Base-by-base conservation (phyloP, 2,797 vertebrate species). In the Distichodus sexfasciatus region DNA sequence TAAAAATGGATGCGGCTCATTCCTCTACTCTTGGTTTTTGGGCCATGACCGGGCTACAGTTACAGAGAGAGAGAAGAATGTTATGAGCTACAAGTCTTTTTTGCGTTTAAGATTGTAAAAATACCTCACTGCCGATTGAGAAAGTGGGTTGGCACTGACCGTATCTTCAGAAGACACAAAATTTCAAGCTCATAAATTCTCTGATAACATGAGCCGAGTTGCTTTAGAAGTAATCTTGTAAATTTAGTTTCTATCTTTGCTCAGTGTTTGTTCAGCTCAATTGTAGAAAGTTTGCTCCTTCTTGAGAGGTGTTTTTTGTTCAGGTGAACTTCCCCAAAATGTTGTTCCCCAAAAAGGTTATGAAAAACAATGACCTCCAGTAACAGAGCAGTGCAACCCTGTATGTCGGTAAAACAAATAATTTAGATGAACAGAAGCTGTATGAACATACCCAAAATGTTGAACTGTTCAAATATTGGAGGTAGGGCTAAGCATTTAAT, bases 1-100 rank as follows among this genome's bases (percentile, higher is more conserved):
- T 81, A 87, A 89, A 87, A 75, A 88, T 89, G 61, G 44, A 85
- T 63, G 54, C 7, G 28, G 65, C 81, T 62, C 73, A 75, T 79
- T 79, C 76, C 75, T 64, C 46, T 70, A 78, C 71, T 68, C 57
- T 57, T 23, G 55, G 55, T 66, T 73, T 74, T 59, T 75, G 31
- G 66, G 69, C 54, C 72, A 69, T 54, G 48, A 36, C 71, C 33
- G 48, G 29, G 33, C 43, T 44, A 59, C 50, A 36, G 60, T 58
- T 59, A 38, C 21, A 59, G 59, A 28, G 1, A 12, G 36, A 63
- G 44, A 44, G 11, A n/a, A n/a, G n/a, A 54, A 59, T 31, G 19
- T 33, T 17, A 6, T 24, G n/a, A 15, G 11, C 28, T 15, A 6
- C 7, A 63, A 6, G 3, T 41, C 33, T 48, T 51, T n/a, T n/a